Percentiles rank a stretch among this genome's conserved stretches.
Evolutionary conservation across 1,140 invertebrate genomes (phyloP).

Genomic region (Diuraphis noxia): DNA sequence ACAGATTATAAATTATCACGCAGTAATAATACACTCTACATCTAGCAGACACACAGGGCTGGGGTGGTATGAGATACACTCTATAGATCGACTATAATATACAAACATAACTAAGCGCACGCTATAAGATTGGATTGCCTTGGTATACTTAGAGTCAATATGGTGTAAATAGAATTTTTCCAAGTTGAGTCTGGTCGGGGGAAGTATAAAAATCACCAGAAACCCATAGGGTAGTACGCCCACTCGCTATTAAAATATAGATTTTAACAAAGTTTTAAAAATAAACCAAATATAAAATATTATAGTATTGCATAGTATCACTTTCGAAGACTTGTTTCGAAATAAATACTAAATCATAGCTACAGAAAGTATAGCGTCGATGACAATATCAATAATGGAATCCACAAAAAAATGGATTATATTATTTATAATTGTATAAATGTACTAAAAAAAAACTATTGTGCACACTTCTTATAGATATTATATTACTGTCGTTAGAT

Average conservation of each 20-base stretch:
- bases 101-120: not conserved
- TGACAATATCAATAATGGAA: not conserved
- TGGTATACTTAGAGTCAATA: not conserved
- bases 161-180: not conserved
- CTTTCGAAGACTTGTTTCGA: not conserved
- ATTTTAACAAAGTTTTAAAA: not conserved
- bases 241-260: not conserved
- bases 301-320: not conserved
- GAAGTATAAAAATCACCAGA: not conserved
- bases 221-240: not conserved
- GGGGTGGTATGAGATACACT: not conserved
- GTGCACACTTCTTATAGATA: not conserved
- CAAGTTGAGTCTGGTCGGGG: not conserved
- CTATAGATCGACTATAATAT: not conserved
- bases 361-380: not conserved
- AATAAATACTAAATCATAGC: not conserved
- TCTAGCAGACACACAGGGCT: not conserved
- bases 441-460: too few species aligned
- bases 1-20: conserved; percentile 22
- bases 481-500: not conserved
- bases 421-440: not conserved
- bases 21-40: not conserved
- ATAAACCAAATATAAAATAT: not conserved
- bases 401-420: not conserved
- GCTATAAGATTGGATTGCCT: not conserved